phyloP scores from a whole-genome alignment of 2,113 vertebrate species.

The Ageneiosus marmoratus region DNA sequence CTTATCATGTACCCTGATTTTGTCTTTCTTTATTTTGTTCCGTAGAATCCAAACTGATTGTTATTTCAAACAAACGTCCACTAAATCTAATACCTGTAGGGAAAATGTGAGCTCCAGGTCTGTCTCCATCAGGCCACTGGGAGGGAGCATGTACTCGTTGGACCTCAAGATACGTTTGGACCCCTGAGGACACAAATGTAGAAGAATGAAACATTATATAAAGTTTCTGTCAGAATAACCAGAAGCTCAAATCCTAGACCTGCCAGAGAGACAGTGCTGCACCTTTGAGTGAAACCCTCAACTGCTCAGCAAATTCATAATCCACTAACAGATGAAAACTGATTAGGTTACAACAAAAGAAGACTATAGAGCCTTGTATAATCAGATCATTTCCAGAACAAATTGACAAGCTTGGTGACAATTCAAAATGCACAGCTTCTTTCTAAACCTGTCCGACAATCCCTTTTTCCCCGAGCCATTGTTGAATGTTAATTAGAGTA shows the following conservation, averaged over 20 bases:
- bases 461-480: neutral
- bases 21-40: neutral
- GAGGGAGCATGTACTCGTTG: conserved; percentile 69
- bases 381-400: neutral
- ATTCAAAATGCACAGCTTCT: neutral
- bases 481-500: neutral
- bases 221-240: neutral
- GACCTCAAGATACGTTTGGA: conserved; percentile 68
- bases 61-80: neutral
- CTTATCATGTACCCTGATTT: neutral
- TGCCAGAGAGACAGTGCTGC: neutral
- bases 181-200: conserved; percentile 58
- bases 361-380: neutral
- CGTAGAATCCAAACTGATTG: neutral
- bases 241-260: neutral
- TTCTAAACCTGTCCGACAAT: neutral
- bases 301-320: neutral
- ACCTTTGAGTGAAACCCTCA: neutral
- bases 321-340: neutral
- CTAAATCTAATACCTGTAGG: conserved; percentile 59
- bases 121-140: conserved; percentile 69
- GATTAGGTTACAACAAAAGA: neutral
- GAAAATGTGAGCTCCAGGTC: conserved; percentile 69
- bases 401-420: neutral
- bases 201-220: neutral